Percentiles rank a stretch among this genome's conserved stretches.
These are phyloP conservation scores for Leptinotarsa haldemani DNA, from an alignment of 2,888 invertebrate genomes.

Conservation along the genomic window DNA sequence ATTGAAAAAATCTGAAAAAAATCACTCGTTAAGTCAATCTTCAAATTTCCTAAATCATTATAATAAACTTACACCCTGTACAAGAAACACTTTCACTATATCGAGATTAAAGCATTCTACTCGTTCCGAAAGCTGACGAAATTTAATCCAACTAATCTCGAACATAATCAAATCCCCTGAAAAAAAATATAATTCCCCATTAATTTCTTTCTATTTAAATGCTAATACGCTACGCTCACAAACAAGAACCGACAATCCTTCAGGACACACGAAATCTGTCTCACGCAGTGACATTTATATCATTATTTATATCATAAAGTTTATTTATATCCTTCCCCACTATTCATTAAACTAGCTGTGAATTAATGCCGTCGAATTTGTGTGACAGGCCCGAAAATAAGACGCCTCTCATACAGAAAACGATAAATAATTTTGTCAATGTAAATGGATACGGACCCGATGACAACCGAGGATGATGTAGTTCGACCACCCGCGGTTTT, in stretches of 20 bases:
- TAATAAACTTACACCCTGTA: no score
- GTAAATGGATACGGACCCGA: slow-evolving; percentile 24
- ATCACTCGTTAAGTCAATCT: no score
- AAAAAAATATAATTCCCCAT: slow-evolving; percentile 2
- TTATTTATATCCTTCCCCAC: slow-evolving; percentile 29
- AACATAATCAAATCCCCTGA: neutral
- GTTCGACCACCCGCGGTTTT: slow-evolving; percentile 32
- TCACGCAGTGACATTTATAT: slow-evolving; percentile 30
- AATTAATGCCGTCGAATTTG: slow-evolving; percentile 27
- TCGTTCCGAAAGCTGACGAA: neutral
- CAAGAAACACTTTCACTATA: neutral
- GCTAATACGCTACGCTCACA: neutral
- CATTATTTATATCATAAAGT: slow-evolving; percentile 28
- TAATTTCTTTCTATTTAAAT: slow-evolving; percentile 15
- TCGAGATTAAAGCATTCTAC: neutral
- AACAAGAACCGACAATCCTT: slow-evolving; percentile 16
- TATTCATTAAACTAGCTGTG: slow-evolving; percentile 30
- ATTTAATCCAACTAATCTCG: neutral
- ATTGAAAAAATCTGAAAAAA: no score
- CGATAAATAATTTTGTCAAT: slow-evolving; percentile 31
- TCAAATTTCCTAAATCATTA: no score
- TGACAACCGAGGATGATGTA: slow-evolving; percentile 29
- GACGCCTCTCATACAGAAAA: slow-evolving; percentile 18
- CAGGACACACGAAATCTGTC: slow-evolving; percentile 23
- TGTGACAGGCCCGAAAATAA: slow-evolving; percentile 22